Evolutionary conservation across 2,113 vertebrate genomes (phyloP), one percentile per base, ranked within the genome.

Genomic region (Ictidomys tridecemlineatus): DNA sequence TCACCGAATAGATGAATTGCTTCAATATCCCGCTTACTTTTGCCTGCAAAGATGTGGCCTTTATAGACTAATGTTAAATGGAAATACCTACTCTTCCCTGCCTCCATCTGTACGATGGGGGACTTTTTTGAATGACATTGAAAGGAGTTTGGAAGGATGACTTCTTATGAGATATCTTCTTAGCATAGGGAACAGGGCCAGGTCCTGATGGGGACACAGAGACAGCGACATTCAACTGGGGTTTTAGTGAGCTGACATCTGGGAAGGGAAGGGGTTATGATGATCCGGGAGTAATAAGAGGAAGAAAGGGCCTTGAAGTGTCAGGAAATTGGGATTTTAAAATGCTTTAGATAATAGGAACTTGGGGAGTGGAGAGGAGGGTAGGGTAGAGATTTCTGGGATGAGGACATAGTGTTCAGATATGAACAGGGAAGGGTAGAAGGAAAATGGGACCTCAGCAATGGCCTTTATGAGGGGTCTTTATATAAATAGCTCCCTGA

Each of bases 11-110:
- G 82, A 89, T 65, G 48, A 89, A 96, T 83, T 85, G 63, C 85
- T 67, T 94, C 84, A 90, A 39, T 89, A 72, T 48, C 93, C 95
- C 89, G 51, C 91, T 94, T 90, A 45, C 73, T 97, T 92, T 89
- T 89, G 85, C 79, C 53, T 91, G 45, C 53, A 83, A 91, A 89
- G 85, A 93, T 58, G 34, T 89, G 82, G 63, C 67, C 91, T 96
- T 89, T 87, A 18, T 22, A 77, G 70, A 84, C 69, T 37, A 76
- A 70, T 85, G 67, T 77, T 76, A 91, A 82, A 77, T 73, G 45
- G 80, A 72, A 84, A 72, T 17, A 76, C 12, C 45, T 58, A 32
- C 28, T 22, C 58, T 42, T 67, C 61, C 42, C 73, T 83, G 80
- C 34, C n/a, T 97, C 37, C 13, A 14, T 67, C 80, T 95, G 48